phyloP scores from a whole-genome alignment of 2,113 vertebrate genomes.

The Hippocampus guttulatus region DNA sequence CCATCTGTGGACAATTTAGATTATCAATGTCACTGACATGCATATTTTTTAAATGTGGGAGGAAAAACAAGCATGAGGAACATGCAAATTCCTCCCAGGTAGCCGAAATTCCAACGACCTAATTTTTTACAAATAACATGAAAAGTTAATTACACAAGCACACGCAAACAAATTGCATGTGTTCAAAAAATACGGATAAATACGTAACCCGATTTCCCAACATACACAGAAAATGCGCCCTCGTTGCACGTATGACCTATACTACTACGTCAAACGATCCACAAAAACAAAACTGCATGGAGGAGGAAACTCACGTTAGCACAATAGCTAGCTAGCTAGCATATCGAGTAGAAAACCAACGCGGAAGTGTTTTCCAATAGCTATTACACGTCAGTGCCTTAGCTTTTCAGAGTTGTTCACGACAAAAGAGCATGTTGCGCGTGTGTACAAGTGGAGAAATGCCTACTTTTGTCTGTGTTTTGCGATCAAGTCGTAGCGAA shows the following conservation, averaged over 20 bases:
- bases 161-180: background rate
- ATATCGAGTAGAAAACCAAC: conserved; percentile 6
- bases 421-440: accelerated
- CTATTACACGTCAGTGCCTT: accelerated
- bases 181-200: background rate
- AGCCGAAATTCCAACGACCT: too few species aligned
- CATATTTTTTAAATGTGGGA: too few species aligned
- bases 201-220: background rate
- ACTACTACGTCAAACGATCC: conserved; percentile 17
- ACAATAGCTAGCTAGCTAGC: conserved; percentile 51
- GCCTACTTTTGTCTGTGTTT: conserved; percentile 52
- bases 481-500: conserved; percentile 11
- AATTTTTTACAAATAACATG: background rate
- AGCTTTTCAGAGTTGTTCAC: background rate
- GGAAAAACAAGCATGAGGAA: too few species aligned
- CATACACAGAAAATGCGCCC: background rate
- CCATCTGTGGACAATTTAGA: too few species aligned
- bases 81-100: too few species aligned
- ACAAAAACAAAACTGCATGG: conserved; percentile 45
- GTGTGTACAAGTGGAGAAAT: background rate
- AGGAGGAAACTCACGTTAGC: conserved; percentile 43
- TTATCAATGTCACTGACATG: too few species aligned
- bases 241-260: background rate
- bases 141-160: background rate
- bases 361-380: background rate